Base-by-base conservation (phyloP, 37 sponge, comb jelly and placozoan genomes). In the Bolinopsis microptera region DNA sequence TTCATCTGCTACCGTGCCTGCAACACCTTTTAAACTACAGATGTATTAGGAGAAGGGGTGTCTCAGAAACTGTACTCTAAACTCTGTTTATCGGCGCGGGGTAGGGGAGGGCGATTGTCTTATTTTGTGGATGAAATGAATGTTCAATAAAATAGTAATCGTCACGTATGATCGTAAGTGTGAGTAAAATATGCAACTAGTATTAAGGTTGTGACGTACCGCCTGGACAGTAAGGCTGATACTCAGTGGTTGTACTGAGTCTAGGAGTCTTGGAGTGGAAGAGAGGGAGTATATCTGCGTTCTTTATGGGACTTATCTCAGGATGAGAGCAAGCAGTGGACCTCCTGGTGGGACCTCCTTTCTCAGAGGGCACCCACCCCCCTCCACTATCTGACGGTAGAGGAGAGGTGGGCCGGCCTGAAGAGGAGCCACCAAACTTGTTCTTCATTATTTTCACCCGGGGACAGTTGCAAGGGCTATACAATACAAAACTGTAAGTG, bases 1-100 rank as follows among this genome's bases (percentile, higher is more conserved):
- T 32, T 77, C 80, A 1, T 77, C 80, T n/a, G n/a, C n/a, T 77
- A 77, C 32, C 32, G 80, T 36, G 22, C 80, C 80, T 77, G 80
- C 61, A 48, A 48, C 74, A 70, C 30, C 74, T 70, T 61, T 18
- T 61, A 61, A 21, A 21, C 16, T 18, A 61, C 68, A 9, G 9
- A 18, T 61, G 9, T 61, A 61, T 21, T 61, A 61, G 18, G 68
- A 61, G 18, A 61, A 9, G 18, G 18, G 68, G 16, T 18, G 18
- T 61, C 68, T 61, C 68, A 21, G 18, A 61, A 61, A 21, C n/a
- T n/a, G n/a, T n/a, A n/a, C n/a, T n/a, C n/a, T n/a, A n/a, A n/a
- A n/a, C n/a, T n/a, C n/a, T n/a, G n/a, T n/a, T n/a, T n/a, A n/a
- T n/a, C n/a, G n/a, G n/a, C n/a, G n/a, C n/a, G n/a, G n/a, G n/a